These are phyloP conservation scores for Numenius arquata DNA, from an alignment of 2,113 vertebrate genomes.

Conservation along the genomic window DNA sequence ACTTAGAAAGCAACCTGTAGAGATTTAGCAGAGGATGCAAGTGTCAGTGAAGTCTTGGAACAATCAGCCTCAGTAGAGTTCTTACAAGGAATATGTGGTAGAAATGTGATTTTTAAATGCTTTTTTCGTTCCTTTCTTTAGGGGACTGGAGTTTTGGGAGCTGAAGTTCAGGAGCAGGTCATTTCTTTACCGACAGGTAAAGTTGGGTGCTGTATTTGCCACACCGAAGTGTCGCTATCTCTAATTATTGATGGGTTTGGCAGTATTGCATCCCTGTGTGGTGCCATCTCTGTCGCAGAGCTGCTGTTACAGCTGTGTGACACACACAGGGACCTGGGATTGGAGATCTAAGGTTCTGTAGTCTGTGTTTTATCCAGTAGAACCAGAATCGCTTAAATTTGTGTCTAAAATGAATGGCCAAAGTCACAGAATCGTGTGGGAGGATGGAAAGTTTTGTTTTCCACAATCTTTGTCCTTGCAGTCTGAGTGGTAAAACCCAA, in stretches of 20 bases:
- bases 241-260: neutral
- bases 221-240: rapidly evolving
- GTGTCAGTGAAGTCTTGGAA: no score
- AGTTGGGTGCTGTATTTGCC: neutral
- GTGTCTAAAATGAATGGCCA: neutral
- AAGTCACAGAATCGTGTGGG: neutral
- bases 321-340: neutral
- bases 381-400: neutral
- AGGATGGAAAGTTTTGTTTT: neutral
- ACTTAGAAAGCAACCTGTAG: no score
- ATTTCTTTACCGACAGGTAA: constrained; percentile 90
- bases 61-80: no score
- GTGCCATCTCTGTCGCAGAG: neutral
- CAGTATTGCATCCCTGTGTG: neutral
- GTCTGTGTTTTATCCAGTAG: neutral
- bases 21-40: no score
- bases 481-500: neutral
- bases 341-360: neutral
- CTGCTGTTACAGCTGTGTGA: neutral
- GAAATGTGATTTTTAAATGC: neutral
- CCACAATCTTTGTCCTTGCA: neutral
- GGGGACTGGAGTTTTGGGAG: constrained; percentile 81
- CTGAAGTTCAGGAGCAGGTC: constrained; percentile 84
- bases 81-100: no score
- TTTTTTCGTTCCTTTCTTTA: constrained; percentile 32